Conservation (phyloP, 30 jellyfish, hydroid and myxozoan species). For the Aurelia sp. region DNA sequence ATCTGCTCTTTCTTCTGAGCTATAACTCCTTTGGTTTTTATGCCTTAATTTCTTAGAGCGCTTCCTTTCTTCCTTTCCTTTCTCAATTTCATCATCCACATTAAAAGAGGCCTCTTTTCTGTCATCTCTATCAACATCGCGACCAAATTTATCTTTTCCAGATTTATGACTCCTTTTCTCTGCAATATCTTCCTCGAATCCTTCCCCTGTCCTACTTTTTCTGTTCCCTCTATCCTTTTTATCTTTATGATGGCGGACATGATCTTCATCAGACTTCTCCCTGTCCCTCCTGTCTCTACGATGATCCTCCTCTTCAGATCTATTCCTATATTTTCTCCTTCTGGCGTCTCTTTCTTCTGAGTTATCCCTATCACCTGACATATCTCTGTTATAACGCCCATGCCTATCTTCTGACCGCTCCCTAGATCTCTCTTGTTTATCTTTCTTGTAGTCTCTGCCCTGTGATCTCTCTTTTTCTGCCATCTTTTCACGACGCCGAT, state of each 20-base stretch:
- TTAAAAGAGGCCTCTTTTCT: background rate
- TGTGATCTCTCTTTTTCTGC: slow-evolving; percentile 3
- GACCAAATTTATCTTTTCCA: no score
- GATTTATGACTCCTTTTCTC: no score
- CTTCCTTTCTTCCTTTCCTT: background rate
- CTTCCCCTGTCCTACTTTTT: background rate
- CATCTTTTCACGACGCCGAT: slow-evolving; percentile 14
- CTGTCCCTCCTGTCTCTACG: background rate
- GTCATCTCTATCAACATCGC: slow-evolving; percentile 23
- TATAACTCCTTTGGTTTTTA: background rate
- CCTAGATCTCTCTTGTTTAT: slow-evolving; percentile 20
- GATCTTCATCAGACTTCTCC: background rate
- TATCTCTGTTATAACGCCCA: background rate
- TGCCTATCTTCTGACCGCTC: background rate
- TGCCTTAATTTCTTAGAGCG: slow-evolving; percentile 1
- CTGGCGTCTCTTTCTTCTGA: background rate
- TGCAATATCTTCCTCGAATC: background rate
- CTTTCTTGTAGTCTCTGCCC: background rate
- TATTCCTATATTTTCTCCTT: slow-evolving; percentile 3
- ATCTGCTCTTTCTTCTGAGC: background rate
- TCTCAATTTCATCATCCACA: background rate
- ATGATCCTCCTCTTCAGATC: background rate
- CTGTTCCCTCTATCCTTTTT: slow-evolving; percentile 4
- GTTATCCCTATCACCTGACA: background rate
- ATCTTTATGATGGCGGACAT: background rate